These are phyloP conservation scores for Leuciscus waleckii DNA, from an alignment of 2,797 vertebrate species.

Conservation along the genomic window DNA sequence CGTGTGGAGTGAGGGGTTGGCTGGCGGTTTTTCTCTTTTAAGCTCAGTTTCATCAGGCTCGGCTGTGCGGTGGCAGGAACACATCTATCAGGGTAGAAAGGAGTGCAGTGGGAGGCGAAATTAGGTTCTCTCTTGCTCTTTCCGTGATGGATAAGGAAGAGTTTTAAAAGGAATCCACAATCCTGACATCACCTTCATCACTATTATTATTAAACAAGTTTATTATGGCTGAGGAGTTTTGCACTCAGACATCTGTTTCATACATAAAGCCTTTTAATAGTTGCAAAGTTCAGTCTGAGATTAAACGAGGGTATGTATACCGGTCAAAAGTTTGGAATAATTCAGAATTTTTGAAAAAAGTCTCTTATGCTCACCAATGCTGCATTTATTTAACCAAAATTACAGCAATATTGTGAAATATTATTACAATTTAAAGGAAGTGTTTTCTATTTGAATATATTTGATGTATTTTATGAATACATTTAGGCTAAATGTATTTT, in stretches of 20 bases:
- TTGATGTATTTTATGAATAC: neutral
- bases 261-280: neutral
- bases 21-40: slow-evolving; percentile 42
- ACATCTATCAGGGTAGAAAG: slow-evolving; percentile 52
- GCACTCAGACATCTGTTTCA: slow-evolving; percentile 16
- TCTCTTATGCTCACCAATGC: neutral
- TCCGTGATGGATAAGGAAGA: slow-evolving; percentile 33
- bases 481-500: neutral
- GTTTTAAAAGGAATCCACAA: slow-evolving; percentile 40
- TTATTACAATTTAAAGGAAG: neutral
- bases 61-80: slow-evolving; percentile 23
- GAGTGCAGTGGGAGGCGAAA: slow-evolving; percentile 34
- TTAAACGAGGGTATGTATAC: neutral
- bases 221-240: slow-evolving; percentile 25
- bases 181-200: slow-evolving; percentile 38
- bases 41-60: slow-evolving; percentile 39
- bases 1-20: slow-evolving; percentile 34
- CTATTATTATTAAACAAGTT: slow-evolving; percentile 26
- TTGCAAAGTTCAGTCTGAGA: slow-evolving; percentile 9
- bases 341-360: neutral
- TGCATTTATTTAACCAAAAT: neutral
- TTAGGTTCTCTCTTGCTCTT: slow-evolving; percentile 1
- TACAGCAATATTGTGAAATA: neutral
- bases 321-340: neutral
- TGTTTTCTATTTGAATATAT: neutral